phyloP scores from a whole-genome alignment of 1,140 invertebrate genomes.

The Cydia splendana region DNA sequence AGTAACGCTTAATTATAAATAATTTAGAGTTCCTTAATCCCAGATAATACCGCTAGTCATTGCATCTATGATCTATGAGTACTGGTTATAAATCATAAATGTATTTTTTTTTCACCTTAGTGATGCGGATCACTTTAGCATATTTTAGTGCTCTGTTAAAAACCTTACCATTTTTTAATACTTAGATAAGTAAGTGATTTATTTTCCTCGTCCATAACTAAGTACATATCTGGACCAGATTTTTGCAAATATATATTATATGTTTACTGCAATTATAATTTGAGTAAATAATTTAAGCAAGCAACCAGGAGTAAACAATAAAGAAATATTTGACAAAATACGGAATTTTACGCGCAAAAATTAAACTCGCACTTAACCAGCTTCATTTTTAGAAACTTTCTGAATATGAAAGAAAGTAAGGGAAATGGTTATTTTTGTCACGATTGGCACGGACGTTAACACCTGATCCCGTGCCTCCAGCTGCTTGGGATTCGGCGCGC shows the following conservation, averaged over 20 bases:
- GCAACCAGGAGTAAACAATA: background rate
- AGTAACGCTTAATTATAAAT: conserved; percentile 14
- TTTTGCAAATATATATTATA: too few relatives aligned
- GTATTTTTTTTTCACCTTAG: too few relatives aligned
- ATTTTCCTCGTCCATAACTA: too few relatives aligned
- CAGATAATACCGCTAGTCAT: background rate
- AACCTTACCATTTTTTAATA: too few relatives aligned
- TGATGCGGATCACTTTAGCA: too few relatives aligned
- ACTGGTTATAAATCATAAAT: too few relatives aligned
- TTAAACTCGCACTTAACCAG: background rate
- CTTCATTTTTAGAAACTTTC: conserved; percentile 32
- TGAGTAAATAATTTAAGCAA: background rate
- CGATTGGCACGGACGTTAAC: conserved; percentile 67
- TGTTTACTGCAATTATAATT: too few relatives aligned
- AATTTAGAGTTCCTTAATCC: background rate
- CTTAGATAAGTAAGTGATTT: too few relatives aligned
- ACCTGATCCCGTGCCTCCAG: conserved; percentile 59
- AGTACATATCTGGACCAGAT: too few relatives aligned
- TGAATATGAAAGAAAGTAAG: conserved; percentile 43
- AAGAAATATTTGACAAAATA: background rate
- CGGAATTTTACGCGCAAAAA: background rate
- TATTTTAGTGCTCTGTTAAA: too few relatives aligned
- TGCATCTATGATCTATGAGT: background rate
- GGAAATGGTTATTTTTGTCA: conserved; percentile 49
- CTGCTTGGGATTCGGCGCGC: conserved; percentile 42